Evolutionary conservation across 2,888 invertebrate genomes (phyloP).

Genomic region (Sicus ferrugineus): DNA sequence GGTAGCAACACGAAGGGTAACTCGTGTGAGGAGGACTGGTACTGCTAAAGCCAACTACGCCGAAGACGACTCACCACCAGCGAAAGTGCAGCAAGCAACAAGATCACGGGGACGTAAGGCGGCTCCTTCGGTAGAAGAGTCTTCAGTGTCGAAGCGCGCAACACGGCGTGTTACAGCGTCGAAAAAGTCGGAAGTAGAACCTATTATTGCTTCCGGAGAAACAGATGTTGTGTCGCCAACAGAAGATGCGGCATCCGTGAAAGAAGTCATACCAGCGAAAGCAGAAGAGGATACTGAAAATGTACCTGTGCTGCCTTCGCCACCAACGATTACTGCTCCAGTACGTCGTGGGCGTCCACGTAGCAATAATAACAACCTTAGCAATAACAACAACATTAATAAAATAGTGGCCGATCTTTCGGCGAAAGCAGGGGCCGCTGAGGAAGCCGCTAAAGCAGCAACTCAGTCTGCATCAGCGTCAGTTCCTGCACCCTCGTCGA

Average conservation of each 20-base stretch:
- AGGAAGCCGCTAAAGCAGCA: conserved; percentile 38
- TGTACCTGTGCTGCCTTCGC: conserved; percentile 27
- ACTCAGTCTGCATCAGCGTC: conserved; percentile 31
- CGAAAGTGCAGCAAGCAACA: conserved; percentile 37
- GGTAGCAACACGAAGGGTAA: conserved; percentile 44
- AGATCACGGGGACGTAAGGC: conserved; percentile 48
- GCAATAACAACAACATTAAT: conserved; percentile 56
- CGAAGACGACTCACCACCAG: conserved; percentile 34
- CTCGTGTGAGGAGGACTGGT: conserved; percentile 49
- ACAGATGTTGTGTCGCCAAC: conserved; percentile 43
- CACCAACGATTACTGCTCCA: conserved; percentile 14
- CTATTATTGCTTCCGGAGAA: not conserved
- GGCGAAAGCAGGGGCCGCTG: conserved; percentile 52
- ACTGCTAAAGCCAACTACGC: conserved; percentile 33
- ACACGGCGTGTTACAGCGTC: conserved; percentile 37
- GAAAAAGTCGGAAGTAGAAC: conserved; percentile 39
- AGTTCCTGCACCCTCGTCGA: conserved; percentile 23
- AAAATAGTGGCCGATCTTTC: conserved; percentile 57
- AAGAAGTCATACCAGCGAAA: not conserved
- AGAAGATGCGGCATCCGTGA: conserved; percentile 14
- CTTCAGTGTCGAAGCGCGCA: conserved; percentile 37
- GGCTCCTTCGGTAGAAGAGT: conserved; percentile 34
- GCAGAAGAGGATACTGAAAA: conserved; percentile 16
- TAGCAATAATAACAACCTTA: conserved; percentile 48
- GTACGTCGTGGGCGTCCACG: conserved; percentile 52